Base-by-base conservation (phyloP, 2,888 invertebrate genomes). In the Elmis aenea region DNA sequence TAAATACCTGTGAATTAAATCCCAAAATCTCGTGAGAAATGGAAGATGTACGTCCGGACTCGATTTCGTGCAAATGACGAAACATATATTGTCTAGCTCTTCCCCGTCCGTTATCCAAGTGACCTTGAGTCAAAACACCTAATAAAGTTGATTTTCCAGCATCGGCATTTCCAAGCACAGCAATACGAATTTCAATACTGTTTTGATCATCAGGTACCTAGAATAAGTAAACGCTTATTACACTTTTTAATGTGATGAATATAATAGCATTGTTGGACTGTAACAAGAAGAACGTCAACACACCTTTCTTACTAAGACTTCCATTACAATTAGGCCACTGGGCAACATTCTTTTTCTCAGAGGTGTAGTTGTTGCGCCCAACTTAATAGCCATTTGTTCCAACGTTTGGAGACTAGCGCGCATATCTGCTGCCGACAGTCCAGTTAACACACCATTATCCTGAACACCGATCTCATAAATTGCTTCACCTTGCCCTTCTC, bases 391-490 rank as follows among this genome's bases (percentile, higher is more conserved):
- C 97, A 97, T 99, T 50, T 83, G 77, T 39, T 84, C 74, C 37
- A 97, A 73, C 0, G 95, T 91, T 36, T 77, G 76, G 40, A 97
- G 70, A 28, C 94, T 94, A 2, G 83, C 83, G n/a, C 81, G 77
- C 75, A 99, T 84, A 35, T 94, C 93, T 5, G 79, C 73, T 33
- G 82, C 79, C 1, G 82, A 79, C 3, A 97, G 75, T 2, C 97
- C 97, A 5, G 86, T 79, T 50, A 96, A 71, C 31, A 84, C 77
- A 0, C 95, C 95, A 57, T 85, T 87, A 68, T 92, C 93, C 38
- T 90, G 83, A 2, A 93, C 92, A 0, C 97, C 97, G 29, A 97
- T 87, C 68, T 96, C 94, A 70, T 99, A 99, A 45, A 99, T 91
- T 0, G 96, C 96, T 66, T 93, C 90, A 1, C 97, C 99, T 49